phyloP scores from a whole-genome alignment of 2,113 vertebrate species.

The Carollia perspicillata region DNA sequence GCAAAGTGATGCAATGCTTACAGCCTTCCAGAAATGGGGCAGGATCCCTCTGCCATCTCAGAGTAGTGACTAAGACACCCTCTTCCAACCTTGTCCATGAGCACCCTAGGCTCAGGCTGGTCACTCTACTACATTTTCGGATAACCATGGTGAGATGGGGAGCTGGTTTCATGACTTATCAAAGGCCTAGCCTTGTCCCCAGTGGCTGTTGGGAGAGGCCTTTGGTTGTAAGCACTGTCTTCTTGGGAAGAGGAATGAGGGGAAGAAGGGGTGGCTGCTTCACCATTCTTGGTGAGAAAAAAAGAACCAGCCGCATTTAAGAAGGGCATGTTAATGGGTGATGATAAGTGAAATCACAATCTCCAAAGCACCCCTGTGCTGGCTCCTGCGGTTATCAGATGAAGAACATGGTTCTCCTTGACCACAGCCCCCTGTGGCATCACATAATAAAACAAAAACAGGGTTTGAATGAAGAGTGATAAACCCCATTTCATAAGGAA shows the following conservation, averaged over 20 bases:
- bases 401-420: accelerated
- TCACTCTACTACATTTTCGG: accelerated
- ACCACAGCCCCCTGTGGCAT: accelerated
- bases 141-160: not conserved
- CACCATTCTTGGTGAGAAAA: not conserved
- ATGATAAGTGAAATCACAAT: accelerated
- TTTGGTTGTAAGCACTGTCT: too few species aligned
- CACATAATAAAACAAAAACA: accelerated
- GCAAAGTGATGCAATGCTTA: accelerated
- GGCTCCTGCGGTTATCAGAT: accelerated
- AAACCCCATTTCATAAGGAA: accelerated
- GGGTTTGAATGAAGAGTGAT: not conserved
- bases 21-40: not conserved
- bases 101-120: too few species aligned
- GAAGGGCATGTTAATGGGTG: not conserved
- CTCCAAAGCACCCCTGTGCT: accelerated
- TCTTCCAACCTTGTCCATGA: accelerated
- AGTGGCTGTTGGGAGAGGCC: not conserved
- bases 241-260: not conserved
- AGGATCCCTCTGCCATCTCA: accelerated
- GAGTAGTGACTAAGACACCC: too few species aligned
- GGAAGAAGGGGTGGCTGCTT: not conserved
- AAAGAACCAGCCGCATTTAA: accelerated
- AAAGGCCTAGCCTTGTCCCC: not conserved
- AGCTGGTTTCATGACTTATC: not conserved